Base-by-base conservation (phyloP, 2,888 invertebrate genomes). In the Gnatocerus cornutus region DNA sequence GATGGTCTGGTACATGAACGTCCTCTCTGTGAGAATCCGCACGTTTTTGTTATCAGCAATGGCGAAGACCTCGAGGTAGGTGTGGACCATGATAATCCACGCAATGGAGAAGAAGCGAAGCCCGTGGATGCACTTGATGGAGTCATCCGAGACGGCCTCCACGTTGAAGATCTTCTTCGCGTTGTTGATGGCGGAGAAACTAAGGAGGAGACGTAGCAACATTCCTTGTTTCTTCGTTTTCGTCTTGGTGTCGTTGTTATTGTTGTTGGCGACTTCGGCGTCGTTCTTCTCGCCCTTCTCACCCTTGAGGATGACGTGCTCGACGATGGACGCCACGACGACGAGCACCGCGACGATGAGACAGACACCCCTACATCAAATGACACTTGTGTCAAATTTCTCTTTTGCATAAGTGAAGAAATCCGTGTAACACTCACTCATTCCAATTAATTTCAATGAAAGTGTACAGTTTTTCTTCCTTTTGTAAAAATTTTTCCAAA, bases 1-100 rank as follows among this genome's bases (percentile, higher is more conserved):
- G 68, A 95, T 91, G 0, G 93, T 91, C 83, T 95, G 94, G 84
- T 93, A 95, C 85, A 91, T 87, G 82, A 93, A 91, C 76, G 91
- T 90, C 64, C 93, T 88, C 83, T 94, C 94, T 0, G 91, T 92
- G 72, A 93, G 88, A 0, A 89, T 88, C 55, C 94, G 87, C 82
- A 91, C 87, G 39, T 89, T 90, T 87, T 94, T 91, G 81, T 92
- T 92, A 78, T 91, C 90, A 0, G 92, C 91, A 53, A 95, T 90
- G 75, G 91, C 90, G 84, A 93, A 95, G 76, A 94, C 89, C 76
- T 93, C 92, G 71, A 95, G 86, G 83, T 95, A 94, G 0, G 93
- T 93, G 83, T 94, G 94, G 37, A 94, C 94, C 90, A 94, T 88
- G 76, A 94, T 93, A 61, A 94, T 93, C 94, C 94, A 94, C 6